These are phyloP conservation scores for Molorchus minor DNA, from an alignment of 2,888 invertebrate genomes.

Conservation along the genomic window DNA sequence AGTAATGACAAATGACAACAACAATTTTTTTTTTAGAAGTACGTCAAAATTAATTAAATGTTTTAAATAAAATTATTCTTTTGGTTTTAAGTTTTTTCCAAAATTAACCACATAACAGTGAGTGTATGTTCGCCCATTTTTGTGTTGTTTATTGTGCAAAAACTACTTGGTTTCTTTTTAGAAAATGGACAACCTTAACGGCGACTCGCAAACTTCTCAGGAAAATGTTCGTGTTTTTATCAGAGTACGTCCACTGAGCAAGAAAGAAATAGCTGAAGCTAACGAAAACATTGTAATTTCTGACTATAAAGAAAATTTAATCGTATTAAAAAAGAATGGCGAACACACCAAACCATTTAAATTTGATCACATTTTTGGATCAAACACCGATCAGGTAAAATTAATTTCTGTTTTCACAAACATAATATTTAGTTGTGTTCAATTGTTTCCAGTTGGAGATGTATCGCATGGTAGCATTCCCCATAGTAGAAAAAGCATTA, in stretches of 20 bases:
- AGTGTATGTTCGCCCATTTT: too few relatives aligned
- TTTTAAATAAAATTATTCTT: constrained; percentile 12
- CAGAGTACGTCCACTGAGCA: constrained; percentile 91
- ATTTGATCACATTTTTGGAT: constrained; percentile 94
- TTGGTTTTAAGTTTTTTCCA: constrained; percentile 10
- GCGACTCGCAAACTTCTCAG: constrained; percentile 40
- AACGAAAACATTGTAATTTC: constrained; percentile 79
- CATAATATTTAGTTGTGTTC: constrained; percentile 8
- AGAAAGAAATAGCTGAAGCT: constrained; percentile 79
- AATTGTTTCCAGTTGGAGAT: constrained; percentile 79
- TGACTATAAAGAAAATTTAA: constrained; percentile 78
- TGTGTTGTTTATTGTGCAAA: too few relatives aligned
- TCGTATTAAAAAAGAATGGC: constrained; percentile 80
- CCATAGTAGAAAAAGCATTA: constrained; percentile 95
- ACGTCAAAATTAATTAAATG: constrained; percentile 20
- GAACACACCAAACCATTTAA: constrained; percentile 81
- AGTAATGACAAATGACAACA: too few relatives aligned
- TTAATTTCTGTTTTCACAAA: constrained; percentile 9
- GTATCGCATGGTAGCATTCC: constrained; percentile 94
- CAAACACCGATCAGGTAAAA: constrained; percentile 81
- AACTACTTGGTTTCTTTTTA: constrained; percentile 2
- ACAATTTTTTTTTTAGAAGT: too few relatives aligned
- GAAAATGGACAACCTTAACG: constrained; percentile 42
- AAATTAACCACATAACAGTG: constrained; percentile 8
- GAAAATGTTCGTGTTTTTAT: constrained; percentile 98